Evolutionary conservation across 2,113 vertebrate genomes (phyloP).

Genomic region (Xiphophorus hellerii): DNA sequence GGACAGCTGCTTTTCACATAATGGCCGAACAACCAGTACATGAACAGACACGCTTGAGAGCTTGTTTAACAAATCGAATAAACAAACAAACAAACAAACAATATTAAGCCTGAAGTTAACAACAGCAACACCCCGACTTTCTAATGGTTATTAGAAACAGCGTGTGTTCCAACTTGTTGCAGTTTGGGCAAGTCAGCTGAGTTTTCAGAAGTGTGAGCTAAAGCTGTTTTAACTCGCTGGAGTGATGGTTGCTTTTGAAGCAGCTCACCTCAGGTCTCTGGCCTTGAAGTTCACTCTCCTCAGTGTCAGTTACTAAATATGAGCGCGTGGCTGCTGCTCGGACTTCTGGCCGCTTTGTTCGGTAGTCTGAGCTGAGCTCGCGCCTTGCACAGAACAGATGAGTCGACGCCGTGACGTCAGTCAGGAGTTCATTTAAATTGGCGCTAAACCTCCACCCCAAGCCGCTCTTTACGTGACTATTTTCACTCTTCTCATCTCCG

Average conservation of each 20-base stretch:
- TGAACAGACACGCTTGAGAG: neutral
- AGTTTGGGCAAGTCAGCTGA: neutral
- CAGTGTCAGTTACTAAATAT: neutral
- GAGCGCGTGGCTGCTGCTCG: neutral
- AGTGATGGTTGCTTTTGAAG: neutral
- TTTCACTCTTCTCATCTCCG: fast-evolving
- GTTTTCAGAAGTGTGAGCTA: neutral
- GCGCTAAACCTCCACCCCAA: constrained; percentile 60
- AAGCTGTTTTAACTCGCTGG: neutral
- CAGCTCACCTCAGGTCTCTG: constrained; percentile 55
- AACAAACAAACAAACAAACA: neutral
- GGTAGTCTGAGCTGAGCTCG: constrained; percentile 63
- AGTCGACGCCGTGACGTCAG: constrained; percentile 58
- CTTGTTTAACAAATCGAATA: too few relatives aligned
- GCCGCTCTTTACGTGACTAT: neutral
- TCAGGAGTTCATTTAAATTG: constrained; percentile 74
- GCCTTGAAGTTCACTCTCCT: constrained; percentile 62
- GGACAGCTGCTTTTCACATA: constrained; percentile 63
- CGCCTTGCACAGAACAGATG: constrained; percentile 70
- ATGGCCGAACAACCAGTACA: constrained; percentile 68
- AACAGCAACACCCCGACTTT: fast-evolving
- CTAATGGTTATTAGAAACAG: too few relatives aligned
- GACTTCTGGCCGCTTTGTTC: neutral
- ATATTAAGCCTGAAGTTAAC: fast-evolving
- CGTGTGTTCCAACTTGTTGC: neutral